phyloP scores from a whole-genome alignment of 2,888 invertebrate genomes.

The Zeuzera pyrina region DNA sequence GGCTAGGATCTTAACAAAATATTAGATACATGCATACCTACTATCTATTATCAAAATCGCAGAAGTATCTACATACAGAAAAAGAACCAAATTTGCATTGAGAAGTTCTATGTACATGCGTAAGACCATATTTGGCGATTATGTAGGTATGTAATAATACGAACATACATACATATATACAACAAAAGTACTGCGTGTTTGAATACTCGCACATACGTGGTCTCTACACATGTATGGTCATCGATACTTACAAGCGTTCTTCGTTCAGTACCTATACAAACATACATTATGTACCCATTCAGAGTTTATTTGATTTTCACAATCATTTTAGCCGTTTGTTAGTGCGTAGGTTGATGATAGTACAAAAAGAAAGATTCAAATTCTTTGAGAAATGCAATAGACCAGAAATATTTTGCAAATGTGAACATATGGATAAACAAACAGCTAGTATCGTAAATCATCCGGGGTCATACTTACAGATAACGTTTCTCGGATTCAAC shows the following conservation, averaged over 20 bases:
- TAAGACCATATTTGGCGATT: not conserved
- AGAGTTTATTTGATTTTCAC: not conserved
- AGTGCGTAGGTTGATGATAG: constrained; percentile 25
- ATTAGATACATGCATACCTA: too few relatives aligned
- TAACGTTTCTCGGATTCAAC: constrained; percentile 52
- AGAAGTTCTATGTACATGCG: too few relatives aligned
- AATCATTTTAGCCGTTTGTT: constrained; percentile 7
- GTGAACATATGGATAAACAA: constrained; percentile 25
- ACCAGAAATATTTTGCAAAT: too few relatives aligned
- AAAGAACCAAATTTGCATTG: too few relatives aligned
- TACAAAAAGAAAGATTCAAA: constrained; percentile 23
- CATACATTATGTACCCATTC: not conserved
- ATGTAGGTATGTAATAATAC: not conserved
- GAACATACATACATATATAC: not conserved
- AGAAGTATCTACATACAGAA: too few relatives aligned
- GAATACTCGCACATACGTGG: constrained; percentile 19
- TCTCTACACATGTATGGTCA: constrained; percentile 26
- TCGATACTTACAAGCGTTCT: constrained; percentile 18
- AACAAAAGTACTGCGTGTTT: constrained; percentile 9
- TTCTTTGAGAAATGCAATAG: constrained; percentile 3
- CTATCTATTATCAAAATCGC: too few relatives aligned
- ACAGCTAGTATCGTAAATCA: constrained; percentile 58
- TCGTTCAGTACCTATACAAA: too few relatives aligned
- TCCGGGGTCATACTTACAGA: constrained; percentile 71
- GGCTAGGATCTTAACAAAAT: too few relatives aligned